Conservation (phyloP, 2,888 invertebrate species). For the Gortyna flavago region DNA sequence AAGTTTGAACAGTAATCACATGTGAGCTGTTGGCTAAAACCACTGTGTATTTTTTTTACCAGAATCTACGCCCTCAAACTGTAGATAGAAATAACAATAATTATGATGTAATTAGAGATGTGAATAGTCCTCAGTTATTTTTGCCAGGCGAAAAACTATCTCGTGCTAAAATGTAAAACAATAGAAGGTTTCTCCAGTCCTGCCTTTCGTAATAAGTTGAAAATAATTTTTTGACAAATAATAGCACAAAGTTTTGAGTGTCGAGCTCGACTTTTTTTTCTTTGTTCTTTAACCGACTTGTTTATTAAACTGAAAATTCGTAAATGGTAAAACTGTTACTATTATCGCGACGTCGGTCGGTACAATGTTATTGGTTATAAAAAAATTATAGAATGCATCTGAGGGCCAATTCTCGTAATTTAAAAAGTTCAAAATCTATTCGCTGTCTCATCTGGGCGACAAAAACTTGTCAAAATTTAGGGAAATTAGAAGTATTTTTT, state of each 20-base stretch:
- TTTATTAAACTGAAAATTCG: background rate
- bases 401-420: no score
- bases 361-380: background rate
- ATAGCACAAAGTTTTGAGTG: conserved; percentile 5
- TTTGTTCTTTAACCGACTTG: background rate
- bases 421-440: no score
- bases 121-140: conserved; percentile 12
- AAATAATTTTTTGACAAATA: conserved; percentile 15
- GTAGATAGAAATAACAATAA: conserved; percentile 12
- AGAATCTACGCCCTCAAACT: background rate
- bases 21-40: no score
- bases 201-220: conserved; percentile 17
- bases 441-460: no score
- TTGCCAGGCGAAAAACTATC: conserved; percentile 26
- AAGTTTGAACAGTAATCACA: no score
- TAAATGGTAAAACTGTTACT: background rate
- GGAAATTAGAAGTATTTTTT: no score
- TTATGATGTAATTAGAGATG: conserved; percentile 23
- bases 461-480: no score
- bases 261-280: background rate
- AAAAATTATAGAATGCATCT: background rate
- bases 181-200: conserved; percentile 27
- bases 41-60: no score
- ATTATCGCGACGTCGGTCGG: background rate
- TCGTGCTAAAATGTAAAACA: conserved; percentile 36